Conservation (phyloP, 2,888 invertebrate species). For the Tetranychus truncatus region DNA sequence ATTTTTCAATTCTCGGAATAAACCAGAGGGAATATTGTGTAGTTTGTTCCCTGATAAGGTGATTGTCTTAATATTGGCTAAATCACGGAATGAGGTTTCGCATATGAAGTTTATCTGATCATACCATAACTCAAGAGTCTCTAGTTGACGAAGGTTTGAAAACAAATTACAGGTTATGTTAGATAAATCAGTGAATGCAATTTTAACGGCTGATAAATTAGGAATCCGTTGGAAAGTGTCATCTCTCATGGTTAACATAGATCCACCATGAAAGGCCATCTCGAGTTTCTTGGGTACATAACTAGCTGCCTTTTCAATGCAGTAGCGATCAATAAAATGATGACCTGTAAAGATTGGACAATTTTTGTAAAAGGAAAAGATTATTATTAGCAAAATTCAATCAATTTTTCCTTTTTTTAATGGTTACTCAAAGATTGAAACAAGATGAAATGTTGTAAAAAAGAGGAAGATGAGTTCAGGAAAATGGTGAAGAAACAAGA, state of each 20-base stretch:
- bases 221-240: conserved; percentile 4
- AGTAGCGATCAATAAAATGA: not conserved
- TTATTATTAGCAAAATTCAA: too few species aligned
- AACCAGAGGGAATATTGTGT: not conserved
- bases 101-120: not conserved
- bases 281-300: conserved; percentile 3
- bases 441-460: not conserved
- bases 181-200: not conserved
- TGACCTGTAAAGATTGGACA: not conserved
- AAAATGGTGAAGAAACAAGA: not conserved
- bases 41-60: not conserved
- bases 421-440: not conserved
- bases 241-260: not conserved
- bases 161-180: conserved; percentile 2
- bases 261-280: not conserved
- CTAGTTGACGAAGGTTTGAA: not conserved
- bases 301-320: not conserved
- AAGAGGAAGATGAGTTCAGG: not conserved
- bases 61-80: not conserved
- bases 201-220: not conserved
- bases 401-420: not conserved
- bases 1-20: not conserved
- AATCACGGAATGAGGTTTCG: conserved; percentile 5
- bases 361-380: too few species aligned
- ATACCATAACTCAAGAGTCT: not conserved